Conservation (phyloP, 1,140 invertebrate species). For the Popillia japonica region DNA sequence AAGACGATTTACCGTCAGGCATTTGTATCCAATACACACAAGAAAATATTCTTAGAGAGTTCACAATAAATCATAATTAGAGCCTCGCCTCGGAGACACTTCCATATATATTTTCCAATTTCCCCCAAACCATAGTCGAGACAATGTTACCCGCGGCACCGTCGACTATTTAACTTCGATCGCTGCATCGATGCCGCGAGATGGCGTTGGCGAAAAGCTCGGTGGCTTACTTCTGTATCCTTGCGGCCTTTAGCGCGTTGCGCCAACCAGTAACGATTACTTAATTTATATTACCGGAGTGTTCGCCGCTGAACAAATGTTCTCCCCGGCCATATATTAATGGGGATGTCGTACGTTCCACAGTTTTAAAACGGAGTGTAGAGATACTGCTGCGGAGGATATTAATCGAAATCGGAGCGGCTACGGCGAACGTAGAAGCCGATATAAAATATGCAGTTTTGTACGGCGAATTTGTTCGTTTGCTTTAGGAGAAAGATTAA, state of each 20-base stretch:
- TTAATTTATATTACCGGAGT: conserved; percentile 1
- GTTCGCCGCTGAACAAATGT: conserved; percentile 9
- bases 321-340: conserved; percentile 8
- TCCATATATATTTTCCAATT: conserved; percentile 1
- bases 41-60: neutral
- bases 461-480: too few relatives aligned
- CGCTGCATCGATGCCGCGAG: neutral
- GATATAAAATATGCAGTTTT: neutral
- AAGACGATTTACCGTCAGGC: too few relatives aligned
- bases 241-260: too few relatives aligned
- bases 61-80: neutral
- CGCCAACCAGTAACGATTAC: neutral
- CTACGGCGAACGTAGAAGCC: neutral
- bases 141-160: too few relatives aligned
- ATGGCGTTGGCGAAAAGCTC: too few relatives aligned
- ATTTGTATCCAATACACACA: neutral
- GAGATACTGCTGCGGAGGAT: conserved; percentile 1
- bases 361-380: neutral
- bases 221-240: too few relatives aligned
- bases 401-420: neutral
- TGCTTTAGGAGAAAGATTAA: too few relatives aligned
- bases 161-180: neutral
- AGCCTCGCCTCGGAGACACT: neutral
- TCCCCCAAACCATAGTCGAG: neutral
- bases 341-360: neutral